Conservation (phyloP, 2,113 vertebrate species). For the Thamnophis sirtalis region DNA sequence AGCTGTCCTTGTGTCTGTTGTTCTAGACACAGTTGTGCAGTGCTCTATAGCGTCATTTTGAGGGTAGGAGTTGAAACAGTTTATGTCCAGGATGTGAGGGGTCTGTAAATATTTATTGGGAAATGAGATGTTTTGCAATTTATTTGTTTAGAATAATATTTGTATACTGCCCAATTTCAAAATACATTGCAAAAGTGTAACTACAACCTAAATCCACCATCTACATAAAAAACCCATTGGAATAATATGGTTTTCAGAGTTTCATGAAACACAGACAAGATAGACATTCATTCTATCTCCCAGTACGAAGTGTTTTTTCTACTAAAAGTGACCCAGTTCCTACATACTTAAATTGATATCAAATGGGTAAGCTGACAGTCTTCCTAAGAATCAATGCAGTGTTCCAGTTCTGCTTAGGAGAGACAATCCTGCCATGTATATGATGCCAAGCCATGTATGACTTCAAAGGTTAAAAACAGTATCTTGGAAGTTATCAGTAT, state of each 20-base stretch:
- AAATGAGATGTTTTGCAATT: background rate
- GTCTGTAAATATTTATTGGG: background rate
- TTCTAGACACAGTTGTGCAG: too few species aligned
- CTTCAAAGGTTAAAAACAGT: background rate
- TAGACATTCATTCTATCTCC: background rate
- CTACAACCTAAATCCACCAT: background rate
- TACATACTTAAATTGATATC: background rate
- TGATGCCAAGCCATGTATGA: background rate
- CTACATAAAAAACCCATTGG: background rate
- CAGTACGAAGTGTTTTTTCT: background rate
- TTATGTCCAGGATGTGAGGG: too few species aligned
- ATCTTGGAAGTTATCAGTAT: background rate
- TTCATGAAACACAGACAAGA: background rate
- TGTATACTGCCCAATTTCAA: background rate
- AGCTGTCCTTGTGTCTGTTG: too few species aligned
- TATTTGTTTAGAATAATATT: background rate
- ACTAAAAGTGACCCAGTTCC: background rate
- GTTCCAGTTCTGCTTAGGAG: background rate
- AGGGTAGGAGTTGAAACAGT: too few species aligned
- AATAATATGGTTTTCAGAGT: background rate
- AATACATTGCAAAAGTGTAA: background rate
- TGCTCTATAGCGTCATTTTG: too few species aligned
- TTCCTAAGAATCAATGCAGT: background rate
- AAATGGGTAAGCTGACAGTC: background rate
- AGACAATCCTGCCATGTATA: background rate